phyloP scores from a whole-genome alignment of 2,888 invertebrate species.

The Cistogaster globosa region DNA sequence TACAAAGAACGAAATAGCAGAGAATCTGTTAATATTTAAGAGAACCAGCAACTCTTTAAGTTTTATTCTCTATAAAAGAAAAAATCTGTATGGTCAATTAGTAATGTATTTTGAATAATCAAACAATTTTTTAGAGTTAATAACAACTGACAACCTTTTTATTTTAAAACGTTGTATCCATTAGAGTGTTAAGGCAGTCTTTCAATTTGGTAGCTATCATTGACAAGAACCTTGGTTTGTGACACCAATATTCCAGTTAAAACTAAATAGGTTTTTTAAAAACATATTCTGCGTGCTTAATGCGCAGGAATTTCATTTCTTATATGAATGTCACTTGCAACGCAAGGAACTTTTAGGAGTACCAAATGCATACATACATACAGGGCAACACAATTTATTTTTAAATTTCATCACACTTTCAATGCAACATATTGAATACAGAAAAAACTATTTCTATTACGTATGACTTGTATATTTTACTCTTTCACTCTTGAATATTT shows the following conservation, averaged over 20 bases:
- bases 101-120: too few relatives aligned
- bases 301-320: slow-evolving; percentile 35
- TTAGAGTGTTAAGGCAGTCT: neutral
- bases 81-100: neutral
- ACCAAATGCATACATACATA: neutral
- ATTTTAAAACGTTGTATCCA: neutral
- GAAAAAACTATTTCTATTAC: neutral
- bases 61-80: neutral
- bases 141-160: neutral
- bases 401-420: slow-evolving; percentile 37
- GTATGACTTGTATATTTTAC: slow-evolving; percentile 5
- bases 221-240: slow-evolving; percentile 56
- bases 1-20: neutral
- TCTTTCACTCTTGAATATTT: slow-evolving; percentile 38
- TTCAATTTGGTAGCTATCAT: neutral
- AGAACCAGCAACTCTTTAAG: neutral
- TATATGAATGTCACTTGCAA: slow-evolving; percentile 10
- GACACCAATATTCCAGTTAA: neutral
- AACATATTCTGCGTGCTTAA: neutral
- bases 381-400: slow-evolving; percentile 19
- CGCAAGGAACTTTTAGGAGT: slow-evolving; percentile 5
- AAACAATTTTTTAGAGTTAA: too few relatives aligned
- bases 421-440: neutral
- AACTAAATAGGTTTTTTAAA: neutral
- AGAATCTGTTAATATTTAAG: neutral